Base-by-base conservation (phyloP, 2,797 vertebrate genomes). In the Sebastolobus altivelis region DNA sequence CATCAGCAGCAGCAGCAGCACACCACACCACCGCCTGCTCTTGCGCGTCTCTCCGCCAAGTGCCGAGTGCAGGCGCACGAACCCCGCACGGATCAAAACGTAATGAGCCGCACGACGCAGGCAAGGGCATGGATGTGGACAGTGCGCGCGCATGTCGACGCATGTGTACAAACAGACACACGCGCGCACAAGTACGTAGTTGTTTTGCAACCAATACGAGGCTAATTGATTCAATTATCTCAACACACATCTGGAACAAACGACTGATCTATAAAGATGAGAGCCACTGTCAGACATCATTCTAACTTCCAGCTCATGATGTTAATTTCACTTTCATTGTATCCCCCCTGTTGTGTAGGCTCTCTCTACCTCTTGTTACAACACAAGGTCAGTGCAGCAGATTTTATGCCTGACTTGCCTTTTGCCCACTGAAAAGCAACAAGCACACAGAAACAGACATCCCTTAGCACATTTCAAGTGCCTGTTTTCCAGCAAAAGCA, bases 51-150 rank as follows among this genome's bases (percentile, higher is more conserved):
- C 73, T 81, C 54, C 54, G 84, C 84, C 72, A 62, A 85, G 75
- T 77, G 71, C 76, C 25, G 58, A 77, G 77, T 65, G 83, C 82
- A 75, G 52, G 84, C 65, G 75, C 78, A 83, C 73, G 60, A 87
- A 71, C 78, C 46, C 78, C 20, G 72, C 79, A 3, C 59, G 85
- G 77, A 88, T 88, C 83, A 82, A 46, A 86, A 85, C 83, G 83
- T 72, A 89, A 82, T 33, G 77, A 92, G 86, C 79, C 40, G 87
- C 91, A 87, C 87, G 83, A 88, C 81, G 59, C 82, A 86, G 80
- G 54, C 87, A 8, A 70, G 65, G 59, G 86, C 75, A 77, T 37
- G 65, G 65, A 72, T 59, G 70, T 46, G 65, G 43, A 11, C 49
- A 77, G 70, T 25, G 75, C 67, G 73, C 79, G 75, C 69, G 54